phyloP scores from a whole-genome alignment of 2,797 vertebrate species.

The Naso thynnoides region DNA sequence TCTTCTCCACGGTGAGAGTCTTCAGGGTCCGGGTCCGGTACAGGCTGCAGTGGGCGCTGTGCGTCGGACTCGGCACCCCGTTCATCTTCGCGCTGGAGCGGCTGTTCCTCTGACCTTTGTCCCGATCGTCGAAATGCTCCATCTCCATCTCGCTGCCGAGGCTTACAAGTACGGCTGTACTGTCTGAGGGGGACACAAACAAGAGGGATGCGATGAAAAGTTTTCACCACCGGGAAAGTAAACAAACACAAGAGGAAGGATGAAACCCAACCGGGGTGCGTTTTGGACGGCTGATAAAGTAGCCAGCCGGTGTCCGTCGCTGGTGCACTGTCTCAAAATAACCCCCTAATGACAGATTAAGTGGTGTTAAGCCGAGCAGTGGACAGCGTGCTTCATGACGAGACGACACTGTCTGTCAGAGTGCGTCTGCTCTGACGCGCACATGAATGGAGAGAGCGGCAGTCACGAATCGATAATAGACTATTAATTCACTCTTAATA shows the following conservation, averaged over 20 bases:
- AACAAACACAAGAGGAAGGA: constrained; percentile 23
- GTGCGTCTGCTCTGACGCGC: constrained; percentile 24
- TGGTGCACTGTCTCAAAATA: constrained; percentile 75
- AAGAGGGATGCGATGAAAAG: constrained; percentile 15
- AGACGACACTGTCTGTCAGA: constrained; percentile 30
- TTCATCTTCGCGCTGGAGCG: constrained; percentile 89
- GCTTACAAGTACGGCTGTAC: constrained; percentile 71
- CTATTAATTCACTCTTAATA: constrained; percentile 22
- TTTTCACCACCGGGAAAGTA: constrained; percentile 23
- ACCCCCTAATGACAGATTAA: constrained; percentile 83
- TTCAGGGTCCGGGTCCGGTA: constrained; percentile 96
- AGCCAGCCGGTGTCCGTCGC: constrained; percentile 33
- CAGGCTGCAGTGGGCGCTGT: constrained; percentile 98
- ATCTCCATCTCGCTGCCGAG: constrained; percentile 87
- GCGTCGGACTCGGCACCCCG: constrained; percentile 93
- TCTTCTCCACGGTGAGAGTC: constrained; percentile 94
- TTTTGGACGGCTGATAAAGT: constrained; percentile 22
- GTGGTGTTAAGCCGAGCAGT: constrained; percentile 74
- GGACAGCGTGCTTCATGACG: constrained; percentile 62
- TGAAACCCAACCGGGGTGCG: not conserved
- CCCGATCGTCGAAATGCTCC: constrained; percentile 97
- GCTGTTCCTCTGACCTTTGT: constrained; percentile 85
- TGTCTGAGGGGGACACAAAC: constrained; percentile 57
- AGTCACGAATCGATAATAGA: constrained; percentile 67
- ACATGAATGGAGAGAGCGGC: constrained; percentile 39